Evolutionary conservation across 2,888 invertebrate genomes (phyloP).

Genomic region (Adineta ricciae): DNA sequence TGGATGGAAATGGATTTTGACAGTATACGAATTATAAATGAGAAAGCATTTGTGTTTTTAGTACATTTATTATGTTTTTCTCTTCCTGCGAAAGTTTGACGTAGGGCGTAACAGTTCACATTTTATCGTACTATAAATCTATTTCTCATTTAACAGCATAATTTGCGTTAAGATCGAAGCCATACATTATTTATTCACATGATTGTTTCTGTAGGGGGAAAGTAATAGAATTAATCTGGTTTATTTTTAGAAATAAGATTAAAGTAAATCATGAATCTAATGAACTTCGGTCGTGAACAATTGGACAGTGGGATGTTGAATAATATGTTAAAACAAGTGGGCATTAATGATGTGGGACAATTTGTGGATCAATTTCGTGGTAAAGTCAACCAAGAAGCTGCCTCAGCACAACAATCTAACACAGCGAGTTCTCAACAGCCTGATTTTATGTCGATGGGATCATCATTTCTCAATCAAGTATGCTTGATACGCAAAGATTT

Average conservation of each 20-base stretch:
- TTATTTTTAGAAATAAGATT: background rate
- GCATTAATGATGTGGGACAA: background rate
- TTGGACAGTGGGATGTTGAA: background rate
- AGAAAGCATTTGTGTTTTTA: too few species aligned
- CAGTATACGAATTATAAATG: background rate
- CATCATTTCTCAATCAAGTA: slow-evolving; percentile 3
- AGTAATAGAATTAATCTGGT: background rate
- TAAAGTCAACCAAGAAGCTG: background rate
- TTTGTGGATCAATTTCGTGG: slow-evolving; percentile 4
- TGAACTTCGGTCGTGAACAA: background rate
- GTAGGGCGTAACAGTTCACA: too few species aligned
- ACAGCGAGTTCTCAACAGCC: background rate
- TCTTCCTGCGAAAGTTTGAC: background rate
- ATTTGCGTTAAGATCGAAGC: too few species aligned
- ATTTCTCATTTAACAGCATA: too few species aligned
- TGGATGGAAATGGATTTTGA: background rate
- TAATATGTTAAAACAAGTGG: background rate
- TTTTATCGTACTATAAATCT: too few species aligned
- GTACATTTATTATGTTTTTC: background rate
- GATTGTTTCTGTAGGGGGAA: too few species aligned
- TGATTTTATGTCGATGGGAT: background rate
- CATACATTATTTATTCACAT: too few species aligned
- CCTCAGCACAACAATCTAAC: background rate
- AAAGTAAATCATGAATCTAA: background rate
- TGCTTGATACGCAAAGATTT: background rate